Evolutionary conservation across 1,140 invertebrate species (phyloP).

Genomic region (Penaeus chinensis): DNA sequence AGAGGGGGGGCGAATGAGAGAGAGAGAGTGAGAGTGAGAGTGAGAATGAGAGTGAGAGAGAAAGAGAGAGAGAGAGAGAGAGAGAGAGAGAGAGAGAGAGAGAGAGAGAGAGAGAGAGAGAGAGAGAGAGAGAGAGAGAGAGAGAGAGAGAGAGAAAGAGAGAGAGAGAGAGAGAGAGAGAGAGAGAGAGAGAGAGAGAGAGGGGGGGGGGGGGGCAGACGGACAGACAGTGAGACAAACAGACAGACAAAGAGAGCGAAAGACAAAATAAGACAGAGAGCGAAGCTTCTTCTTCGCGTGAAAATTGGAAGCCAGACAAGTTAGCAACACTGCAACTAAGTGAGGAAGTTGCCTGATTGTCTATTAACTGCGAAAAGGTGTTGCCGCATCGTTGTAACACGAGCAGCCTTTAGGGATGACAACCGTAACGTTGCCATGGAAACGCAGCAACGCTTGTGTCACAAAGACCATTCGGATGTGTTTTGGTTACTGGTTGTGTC

Average conservation of each 20-base stretch:
- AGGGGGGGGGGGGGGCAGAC: too few species aligned
- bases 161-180: background rate
- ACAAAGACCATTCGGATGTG: too few species aligned
- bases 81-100: background rate
- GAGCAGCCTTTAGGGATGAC: too few species aligned
- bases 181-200: background rate
- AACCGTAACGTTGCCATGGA: too few species aligned
- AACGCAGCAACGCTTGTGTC: too few species aligned
- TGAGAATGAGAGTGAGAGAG: background rate
- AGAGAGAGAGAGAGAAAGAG: background rate
- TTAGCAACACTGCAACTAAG: too few species aligned
- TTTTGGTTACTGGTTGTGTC: too few species aligned
- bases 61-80: background rate
- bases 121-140: background rate
- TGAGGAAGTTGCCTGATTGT: too few species aligned
- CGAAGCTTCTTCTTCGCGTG: too few species aligned
- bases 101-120: background rate
- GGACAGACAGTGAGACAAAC: background rate
- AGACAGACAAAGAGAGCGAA: background rate
- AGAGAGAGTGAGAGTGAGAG: slow-evolving; percentile 6
- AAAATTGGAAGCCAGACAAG: too few species aligned
- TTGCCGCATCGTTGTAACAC: too few species aligned
- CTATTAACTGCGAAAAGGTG: too few species aligned
- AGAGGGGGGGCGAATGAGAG: background rate
- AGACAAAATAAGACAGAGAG: background rate